phyloP scores from a whole-genome alignment of 2,797 vertebrate genomes.

The Falco naumanni region DNA sequence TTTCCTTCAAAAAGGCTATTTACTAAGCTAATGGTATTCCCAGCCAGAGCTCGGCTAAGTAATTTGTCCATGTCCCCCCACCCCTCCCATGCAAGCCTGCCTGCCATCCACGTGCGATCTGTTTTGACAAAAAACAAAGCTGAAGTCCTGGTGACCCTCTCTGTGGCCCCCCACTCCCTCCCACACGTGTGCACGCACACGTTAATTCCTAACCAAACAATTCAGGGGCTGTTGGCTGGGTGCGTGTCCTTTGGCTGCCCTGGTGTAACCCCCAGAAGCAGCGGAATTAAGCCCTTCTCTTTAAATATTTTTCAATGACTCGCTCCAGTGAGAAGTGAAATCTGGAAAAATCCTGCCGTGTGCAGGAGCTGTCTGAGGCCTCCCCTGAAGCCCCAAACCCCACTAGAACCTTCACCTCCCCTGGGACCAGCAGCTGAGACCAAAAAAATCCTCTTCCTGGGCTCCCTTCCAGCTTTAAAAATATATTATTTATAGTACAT shows the following conservation, averaged over 20 bases:
- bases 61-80: background rate
- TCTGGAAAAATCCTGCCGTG: background rate
- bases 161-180: background rate
- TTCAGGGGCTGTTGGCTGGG: conserved; percentile 26
- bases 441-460: conserved; percentile 5
- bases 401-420: conserved; percentile 3
- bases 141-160: background rate
- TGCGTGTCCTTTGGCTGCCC: conserved; percentile 54
- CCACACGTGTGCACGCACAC: background rate
- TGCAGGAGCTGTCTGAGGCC: background rate
- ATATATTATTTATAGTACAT: conserved; percentile 34
- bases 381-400: background rate
- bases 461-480: conserved; percentile 40
- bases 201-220: conserved; percentile 57
- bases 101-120: conserved; percentile 33
- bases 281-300: conserved; percentile 22
- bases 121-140: conserved; percentile 69
- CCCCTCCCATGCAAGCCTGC: background rate
- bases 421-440: background rate
- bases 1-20: background rate
- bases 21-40: background rate
- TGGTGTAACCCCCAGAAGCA: conserved; percentile 16
- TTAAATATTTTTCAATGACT: conserved; percentile 47
- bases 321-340: conserved; percentile 24
- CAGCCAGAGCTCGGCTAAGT: background rate